These are phyloP conservation scores for Choristoneura fumiferana DNA, from an alignment of 1,140 invertebrate species.

Conservation along the genomic window DNA sequence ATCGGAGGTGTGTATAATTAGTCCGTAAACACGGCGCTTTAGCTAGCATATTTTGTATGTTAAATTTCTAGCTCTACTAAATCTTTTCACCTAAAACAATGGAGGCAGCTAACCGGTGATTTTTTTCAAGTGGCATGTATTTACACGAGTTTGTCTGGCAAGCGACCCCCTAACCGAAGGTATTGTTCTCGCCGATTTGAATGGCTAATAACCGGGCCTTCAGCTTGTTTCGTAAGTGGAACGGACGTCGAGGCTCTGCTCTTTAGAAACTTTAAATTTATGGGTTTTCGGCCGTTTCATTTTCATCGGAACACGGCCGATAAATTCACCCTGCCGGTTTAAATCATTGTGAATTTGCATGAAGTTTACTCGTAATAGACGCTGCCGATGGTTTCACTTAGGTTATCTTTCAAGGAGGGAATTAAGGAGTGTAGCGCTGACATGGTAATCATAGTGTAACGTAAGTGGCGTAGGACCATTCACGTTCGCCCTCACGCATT, in stretches of 20 bases:
- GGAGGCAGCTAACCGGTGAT: constrained; percentile 40
- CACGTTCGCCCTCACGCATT: constrained; percentile 25
- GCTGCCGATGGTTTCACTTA: constrained; percentile 5
- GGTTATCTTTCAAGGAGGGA: neutral
- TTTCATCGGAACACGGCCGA: constrained; percentile 13
- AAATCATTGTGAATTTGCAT: constrained; percentile 8
- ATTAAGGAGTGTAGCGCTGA: constrained; percentile 4
- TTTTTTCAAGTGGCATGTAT: constrained; percentile 52
- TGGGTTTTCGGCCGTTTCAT: constrained; percentile 23
- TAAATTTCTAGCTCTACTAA: constrained; percentile 22
- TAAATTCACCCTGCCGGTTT: neutral
- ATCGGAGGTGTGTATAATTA: neutral
- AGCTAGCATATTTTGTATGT: neutral
- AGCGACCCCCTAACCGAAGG: constrained; percentile 45
- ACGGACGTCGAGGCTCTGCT: constrained; percentile 34
- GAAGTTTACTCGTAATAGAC: neutral
- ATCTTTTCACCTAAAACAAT: constrained; percentile 54
- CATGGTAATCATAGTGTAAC: neutral
- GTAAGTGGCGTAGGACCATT: neutral
- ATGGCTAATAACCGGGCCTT: constrained; percentile 54
- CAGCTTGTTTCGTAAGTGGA: constrained; percentile 54
- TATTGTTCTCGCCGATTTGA: constrained; percentile 58
- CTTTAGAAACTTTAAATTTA: constrained; percentile 37
- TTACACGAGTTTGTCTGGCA: constrained; percentile 50
- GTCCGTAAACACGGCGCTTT: too few relatives aligned